Base-by-base conservation (phyloP, 2,888 invertebrate genomes). In the Phania funesta region DNA sequence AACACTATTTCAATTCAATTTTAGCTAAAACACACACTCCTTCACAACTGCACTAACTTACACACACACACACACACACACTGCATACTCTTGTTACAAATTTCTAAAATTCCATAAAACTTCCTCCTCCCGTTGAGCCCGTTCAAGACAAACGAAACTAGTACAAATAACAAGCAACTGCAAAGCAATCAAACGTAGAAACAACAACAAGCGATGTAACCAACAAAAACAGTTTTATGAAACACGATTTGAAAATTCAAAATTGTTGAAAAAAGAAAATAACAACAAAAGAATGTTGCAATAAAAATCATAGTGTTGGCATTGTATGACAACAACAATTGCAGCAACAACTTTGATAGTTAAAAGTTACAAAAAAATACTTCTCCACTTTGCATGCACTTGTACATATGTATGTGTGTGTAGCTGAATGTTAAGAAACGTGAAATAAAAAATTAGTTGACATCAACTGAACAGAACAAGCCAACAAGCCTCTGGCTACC, bases 1-100 rank as follows among this genome's bases (percentile, higher is more conserved):
- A 87, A 88, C 86, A 87, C 86, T 86, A 86, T 87, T 88, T 86
- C 87, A 89, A 89, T 88, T 88, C 86, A 85, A 84, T 85, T 80
- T 82, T 38, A 65, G 18, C 38, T 58, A 26, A 16, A 41, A 71
- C 64, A 64, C 11, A 26, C 52, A 54, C 13, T 38, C 18, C 16
- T 16, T 52, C 24, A 52, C 29, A 35, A 26, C 22, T 35, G 24
- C 41, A 64, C 18, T 50, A 18, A 16, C 11, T 5, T n/a, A 13
- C 44, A 46, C 20, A 67, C 29, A 67, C 38, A 44, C 13, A 65
- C 41, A 65, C 29, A 11, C 26, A n/a, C 18, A 38, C 32, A 38
- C n/a, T n/a, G n/a, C n/a, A 32, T 68, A 73, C 77, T 64, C 60
- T 67, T 50, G 71, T 76, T 77, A 67, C 67, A 60, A 80, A 67